These are phyloP conservation scores for Hepsetus odoe DNA, from an alignment of 2,113 vertebrate genomes.

Conservation along the genomic window DNA sequence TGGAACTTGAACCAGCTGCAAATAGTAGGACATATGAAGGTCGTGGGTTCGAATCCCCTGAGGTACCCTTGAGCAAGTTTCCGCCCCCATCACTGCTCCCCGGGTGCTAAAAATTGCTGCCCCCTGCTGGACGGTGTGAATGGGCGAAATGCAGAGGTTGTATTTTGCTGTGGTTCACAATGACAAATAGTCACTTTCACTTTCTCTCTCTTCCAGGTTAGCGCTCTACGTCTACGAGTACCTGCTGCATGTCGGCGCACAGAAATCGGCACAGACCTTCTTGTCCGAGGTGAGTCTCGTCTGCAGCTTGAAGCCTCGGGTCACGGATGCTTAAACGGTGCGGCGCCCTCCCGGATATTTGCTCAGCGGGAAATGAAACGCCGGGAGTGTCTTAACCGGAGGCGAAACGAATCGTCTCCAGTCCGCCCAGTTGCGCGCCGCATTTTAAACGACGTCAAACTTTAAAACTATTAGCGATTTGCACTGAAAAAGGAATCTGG, in stretches of 20 bases:
- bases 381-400: constrained; percentile 13
- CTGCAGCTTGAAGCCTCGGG: background rate
- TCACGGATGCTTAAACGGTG: constrained; percentile 38
- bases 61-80: too few species aligned
- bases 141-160: too few species aligned
- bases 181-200: background rate
- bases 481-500: too few species aligned
- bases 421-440: background rate
- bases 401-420: constrained; percentile 6
- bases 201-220: constrained; percentile 74
- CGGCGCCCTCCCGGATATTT: constrained; percentile 17
- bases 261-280: constrained; percentile 94
- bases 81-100: too few species aligned
- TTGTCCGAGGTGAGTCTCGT: constrained; percentile 86
- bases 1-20: background rate
- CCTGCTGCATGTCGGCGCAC: constrained; percentile 88
- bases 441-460: too few species aligned
- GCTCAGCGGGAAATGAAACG: constrained; percentile 6
- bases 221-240: constrained; percentile 93
- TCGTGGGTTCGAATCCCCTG: too few species aligned
- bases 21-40: too few species aligned
- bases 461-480: too few species aligned
- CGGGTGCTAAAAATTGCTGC: too few species aligned
- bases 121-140: too few species aligned
- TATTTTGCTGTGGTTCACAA: too few species aligned